Percentiles rank a stretch among this genome's conserved stretches.
phyloP scores from a whole-genome alignment of 2,113 vertebrate genomes.

The Lophochroa leadbeateri region DNA sequence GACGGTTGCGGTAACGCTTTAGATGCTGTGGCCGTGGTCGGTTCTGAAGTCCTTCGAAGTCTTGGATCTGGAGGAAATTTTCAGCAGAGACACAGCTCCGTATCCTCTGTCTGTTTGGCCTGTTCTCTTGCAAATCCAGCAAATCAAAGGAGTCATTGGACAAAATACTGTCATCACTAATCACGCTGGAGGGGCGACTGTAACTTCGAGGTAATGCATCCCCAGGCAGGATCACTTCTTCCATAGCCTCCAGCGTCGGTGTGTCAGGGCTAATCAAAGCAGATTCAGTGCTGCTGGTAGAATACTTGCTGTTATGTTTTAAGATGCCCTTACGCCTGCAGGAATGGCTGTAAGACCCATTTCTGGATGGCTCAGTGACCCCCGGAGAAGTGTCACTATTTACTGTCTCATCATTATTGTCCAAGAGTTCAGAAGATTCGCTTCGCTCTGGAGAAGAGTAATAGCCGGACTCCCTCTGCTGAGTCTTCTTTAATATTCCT shows the following conservation, averaged over 20 bases:
- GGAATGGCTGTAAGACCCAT: slow-evolving; percentile 74
- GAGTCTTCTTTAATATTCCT: slow-evolving; percentile 97
- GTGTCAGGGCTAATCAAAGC: slow-evolving; percentile 64
- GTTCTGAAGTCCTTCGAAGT: slow-evolving; percentile 84
- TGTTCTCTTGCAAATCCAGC: slow-evolving; percentile 85
- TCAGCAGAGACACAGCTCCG: slow-evolving; percentile 90
- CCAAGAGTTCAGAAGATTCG: slow-evolving; percentile 91
- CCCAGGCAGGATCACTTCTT: slow-evolving; percentile 74
- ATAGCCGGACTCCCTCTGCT: slow-evolving; percentile 93
- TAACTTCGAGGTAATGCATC: slow-evolving; percentile 88
- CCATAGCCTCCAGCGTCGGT: slow-evolving; percentile 74
- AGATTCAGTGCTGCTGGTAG: slow-evolving; percentile 68
- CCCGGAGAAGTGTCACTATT: slow-evolving; percentile 61
- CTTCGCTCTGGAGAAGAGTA: slow-evolving; percentile 97
- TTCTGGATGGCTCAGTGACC: slow-evolving; percentile 68
- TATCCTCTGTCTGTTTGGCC: slow-evolving; percentile 81
- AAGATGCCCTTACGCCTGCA: slow-evolving; percentile 91
- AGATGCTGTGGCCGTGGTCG: slow-evolving; percentile 81
- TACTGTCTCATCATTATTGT: slow-evolving; percentile 63
- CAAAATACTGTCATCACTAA: slow-evolving; percentile 89
- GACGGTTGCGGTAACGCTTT: slow-evolving; percentile 85
- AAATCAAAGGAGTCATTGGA: slow-evolving; percentile 85
- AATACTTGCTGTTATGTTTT: slow-evolving; percentile 94
- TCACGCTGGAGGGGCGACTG: slow-evolving; percentile 88
- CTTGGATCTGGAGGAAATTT: slow-evolving; percentile 90